Evolutionary conservation across 2,113 vertebrate genomes (phyloP).

Genomic region (Crotalus tigris): DNA sequence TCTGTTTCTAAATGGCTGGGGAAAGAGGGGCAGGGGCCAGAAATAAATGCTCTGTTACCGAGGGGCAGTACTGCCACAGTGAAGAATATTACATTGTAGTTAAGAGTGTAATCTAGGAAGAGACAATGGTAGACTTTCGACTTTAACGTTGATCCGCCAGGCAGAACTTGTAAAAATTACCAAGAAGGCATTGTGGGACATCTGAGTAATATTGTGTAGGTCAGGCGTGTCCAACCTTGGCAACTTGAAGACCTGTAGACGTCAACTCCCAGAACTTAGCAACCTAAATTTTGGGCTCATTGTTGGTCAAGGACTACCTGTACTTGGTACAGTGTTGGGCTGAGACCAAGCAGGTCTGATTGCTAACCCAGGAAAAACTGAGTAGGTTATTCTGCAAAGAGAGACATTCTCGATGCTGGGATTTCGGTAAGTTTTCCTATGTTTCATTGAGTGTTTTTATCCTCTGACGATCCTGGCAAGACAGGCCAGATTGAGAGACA

Average conservation of each 20-base stretch:
- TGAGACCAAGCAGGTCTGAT: too few species aligned
- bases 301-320: too few species aligned
- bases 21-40: background rate
- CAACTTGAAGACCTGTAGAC: background rate
- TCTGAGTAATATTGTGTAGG: background rate
- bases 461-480: too few species aligned
- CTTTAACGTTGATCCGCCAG: background rate
- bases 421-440: too few species aligned
- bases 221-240: background rate
- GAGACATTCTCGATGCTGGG: too few species aligned
- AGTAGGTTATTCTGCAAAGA: too few species aligned
- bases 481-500: too few species aligned
- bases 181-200: background rate
- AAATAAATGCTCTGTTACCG: background rate
- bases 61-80: background rate
- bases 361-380: too few species aligned
- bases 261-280: background rate
- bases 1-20: conserved; percentile 56
- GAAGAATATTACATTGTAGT: background rate
- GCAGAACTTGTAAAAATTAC: background rate
- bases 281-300: too few species aligned
- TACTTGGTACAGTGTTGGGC: too few species aligned
- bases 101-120: background rate
- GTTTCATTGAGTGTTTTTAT: too few species aligned
- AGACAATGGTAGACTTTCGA: background rate